Evolutionary conservation across 2,888 invertebrate species (phyloP), one percentile per base, ranked within the genome.

Genomic region (Mesorhabditis sp.): DNA sequence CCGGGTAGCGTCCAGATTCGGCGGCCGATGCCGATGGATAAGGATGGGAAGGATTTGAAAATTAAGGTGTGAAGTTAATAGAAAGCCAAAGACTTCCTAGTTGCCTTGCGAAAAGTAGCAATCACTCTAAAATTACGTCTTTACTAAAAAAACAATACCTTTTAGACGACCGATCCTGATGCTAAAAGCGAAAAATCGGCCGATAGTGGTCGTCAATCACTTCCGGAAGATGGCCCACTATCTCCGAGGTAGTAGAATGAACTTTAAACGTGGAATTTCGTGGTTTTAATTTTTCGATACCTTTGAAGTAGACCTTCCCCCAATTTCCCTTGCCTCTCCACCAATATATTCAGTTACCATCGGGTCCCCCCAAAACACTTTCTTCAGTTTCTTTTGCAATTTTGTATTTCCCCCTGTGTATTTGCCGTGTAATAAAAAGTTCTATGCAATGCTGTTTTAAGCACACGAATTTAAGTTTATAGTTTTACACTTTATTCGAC

Each of bases 121-220:
- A 50, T 50, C 58, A 13, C n/a, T 50, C 58, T 50, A 50, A 13
- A 1, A 13, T 50, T 50, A n/a, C n/a, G 58, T 50, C 1, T 50
- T 13, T 50, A 13, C n/a, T 50, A n/a, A 13, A 10, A 50, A 50
- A 50, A 13, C 7, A 2, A 50, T n/a, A 50, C n/a, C 7, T 50
- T 50, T 50, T n/a, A 50, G 58, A 50, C 58, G n/a, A 10, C 58
- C 7, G 58, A 50, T 50, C 58, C n/a, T 50, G 58, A 50, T n/a
- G 7, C 58, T 1, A 50, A 50, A n/a, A 50, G 58, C n/a, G 58
- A 13, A 13, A 50, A 50, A 50, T 50, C 58, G n/a, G 58, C 58
- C 7, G 58, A 50, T n/a, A 50, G 58, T 50, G 58, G 58, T 50
- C 7, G 10, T 50, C 58, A 50, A 50, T 50, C 58, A 50, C n/a